phyloP scores from a whole-genome alignment of 2,888 invertebrate genomes.

The Anaspis maculata region DNA sequence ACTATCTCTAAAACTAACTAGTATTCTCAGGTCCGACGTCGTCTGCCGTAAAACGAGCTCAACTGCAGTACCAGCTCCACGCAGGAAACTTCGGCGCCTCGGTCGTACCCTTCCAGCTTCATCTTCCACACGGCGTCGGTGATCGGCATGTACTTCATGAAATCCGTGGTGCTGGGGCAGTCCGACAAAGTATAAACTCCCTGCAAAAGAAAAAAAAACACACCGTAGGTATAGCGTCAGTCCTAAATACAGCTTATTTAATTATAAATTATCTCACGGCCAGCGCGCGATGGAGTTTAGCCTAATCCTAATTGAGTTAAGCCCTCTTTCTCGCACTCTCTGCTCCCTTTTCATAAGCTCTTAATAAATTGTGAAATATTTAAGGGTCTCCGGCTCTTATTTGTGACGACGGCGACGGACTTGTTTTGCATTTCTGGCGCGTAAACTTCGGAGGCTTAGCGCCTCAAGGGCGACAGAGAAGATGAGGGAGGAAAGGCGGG shows the following conservation, averaged over 20 bases:
- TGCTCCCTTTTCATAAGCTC: slow-evolving; percentile 11
- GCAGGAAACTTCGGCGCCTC: slow-evolving; percentile 18
- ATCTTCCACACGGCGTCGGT: slow-evolving; percentile 28
- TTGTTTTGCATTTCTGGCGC: slow-evolving; percentile 23
- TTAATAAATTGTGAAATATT: slow-evolving; percentile 19
- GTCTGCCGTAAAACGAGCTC: no score
- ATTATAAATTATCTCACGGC: slow-evolving; percentile 2
- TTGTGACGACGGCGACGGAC: slow-evolving; percentile 11
- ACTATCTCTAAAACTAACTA: no score
- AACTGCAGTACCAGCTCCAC: slow-evolving; percentile 22
- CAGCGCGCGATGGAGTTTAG: slow-evolving; percentile 2
- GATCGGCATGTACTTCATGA: slow-evolving; percentile 23
- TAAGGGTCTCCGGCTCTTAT: slow-evolving; percentile 16
- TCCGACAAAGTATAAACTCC: slow-evolving; percentile 20
- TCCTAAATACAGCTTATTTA: not conserved
- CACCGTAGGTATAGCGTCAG: not conserved
- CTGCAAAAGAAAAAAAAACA: slow-evolving; percentile 17
- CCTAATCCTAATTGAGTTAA: slow-evolving; percentile 8
- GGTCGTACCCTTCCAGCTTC: slow-evolving; percentile 23
- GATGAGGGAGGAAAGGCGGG: no score
- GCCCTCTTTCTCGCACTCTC: no score
- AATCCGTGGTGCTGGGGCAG: slow-evolving; percentile 17
- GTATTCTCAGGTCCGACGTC: no score
- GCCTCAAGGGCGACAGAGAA: no score
- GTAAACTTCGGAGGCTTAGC: no score